Evolutionary conservation across 2,888 invertebrate species (phyloP).

Genomic region (Meliscaeva auricollis): DNA sequence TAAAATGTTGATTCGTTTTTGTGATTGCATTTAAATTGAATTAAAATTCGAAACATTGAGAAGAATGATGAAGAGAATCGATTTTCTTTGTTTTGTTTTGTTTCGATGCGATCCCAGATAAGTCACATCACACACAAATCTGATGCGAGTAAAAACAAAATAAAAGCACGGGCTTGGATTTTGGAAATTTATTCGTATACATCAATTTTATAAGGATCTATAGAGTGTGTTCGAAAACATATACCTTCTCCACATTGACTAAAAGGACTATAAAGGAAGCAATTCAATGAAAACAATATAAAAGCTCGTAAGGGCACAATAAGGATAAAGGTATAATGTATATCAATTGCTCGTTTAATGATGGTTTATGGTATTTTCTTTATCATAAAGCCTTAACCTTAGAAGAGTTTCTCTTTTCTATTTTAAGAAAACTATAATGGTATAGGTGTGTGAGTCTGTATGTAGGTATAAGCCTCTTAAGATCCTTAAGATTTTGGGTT

Average conservation of each 20-base stretch:
- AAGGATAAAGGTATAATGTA: slow-evolving; percentile 28
- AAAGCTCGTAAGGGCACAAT: background rate
- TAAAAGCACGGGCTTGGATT: background rate
- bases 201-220: background rate
- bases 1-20: slow-evolving; percentile 65
- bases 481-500: slow-evolving; percentile 33
- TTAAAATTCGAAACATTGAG: slow-evolving; percentile 45
- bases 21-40: slow-evolving; percentile 73
- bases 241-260: slow-evolving; percentile 3
- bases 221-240: background rate
- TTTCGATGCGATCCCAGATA: slow-evolving; percentile 24
- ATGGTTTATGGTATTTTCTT: slow-evolving; percentile 18
- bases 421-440: background rate
- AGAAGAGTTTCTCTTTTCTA: slow-evolving; percentile 1
- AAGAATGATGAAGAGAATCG: slow-evolving; percentile 24
- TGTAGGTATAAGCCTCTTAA: slow-evolving; percentile 11
- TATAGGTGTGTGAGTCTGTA: background rate
- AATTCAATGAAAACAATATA: slow-evolving; percentile 35
- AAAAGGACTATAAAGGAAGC: background rate
- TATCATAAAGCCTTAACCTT: background rate
- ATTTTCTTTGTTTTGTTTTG: background rate
- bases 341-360: slow-evolving; percentile 26
- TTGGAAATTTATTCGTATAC: slow-evolving; percentile 13
- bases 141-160: slow-evolving; percentile 13
- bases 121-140: slow-evolving; percentile 29